Evolutionary conservation across 2,888 invertebrate genomes (phyloP).

Genomic region (Caenorhabditis becei): DNA sequence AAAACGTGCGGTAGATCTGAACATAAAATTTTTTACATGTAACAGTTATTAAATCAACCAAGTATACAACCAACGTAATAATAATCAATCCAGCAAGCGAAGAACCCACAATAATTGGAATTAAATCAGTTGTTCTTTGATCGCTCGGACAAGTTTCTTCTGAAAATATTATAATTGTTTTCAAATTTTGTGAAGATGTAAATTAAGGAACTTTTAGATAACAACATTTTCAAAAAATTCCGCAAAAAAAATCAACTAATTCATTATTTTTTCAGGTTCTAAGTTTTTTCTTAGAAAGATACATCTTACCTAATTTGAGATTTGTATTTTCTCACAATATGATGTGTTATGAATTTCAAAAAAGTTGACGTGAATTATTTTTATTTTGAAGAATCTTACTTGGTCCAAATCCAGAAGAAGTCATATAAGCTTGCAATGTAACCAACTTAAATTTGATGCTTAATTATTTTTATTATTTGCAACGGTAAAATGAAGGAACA

Average conservation of each 20-base stretch:
- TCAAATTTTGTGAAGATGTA: not conserved
- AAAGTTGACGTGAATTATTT: not conserved
- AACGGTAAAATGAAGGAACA: slow-evolving; percentile 21
- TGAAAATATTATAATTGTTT: slow-evolving; percentile 7
- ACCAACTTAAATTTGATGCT: slow-evolving; percentile 66
- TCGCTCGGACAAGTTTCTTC: slow-evolving; percentile 67
- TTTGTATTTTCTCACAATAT: not conserved
- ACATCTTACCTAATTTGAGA: too few relatives aligned
- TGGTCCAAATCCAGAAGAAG: slow-evolving; percentile 35
- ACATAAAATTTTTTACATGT: slow-evolving; percentile 3
- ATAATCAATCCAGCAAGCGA: slow-evolving; percentile 67
- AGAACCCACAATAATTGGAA: slow-evolving; percentile 70
- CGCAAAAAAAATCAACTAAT: too few relatives aligned
- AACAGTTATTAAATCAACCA: slow-evolving; percentile 51
- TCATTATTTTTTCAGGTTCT: too few relatives aligned
- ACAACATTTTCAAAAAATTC: slow-evolving; percentile 29
- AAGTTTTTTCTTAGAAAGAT: too few relatives aligned
- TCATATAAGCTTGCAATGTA: slow-evolving; percentile 65
- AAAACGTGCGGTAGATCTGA: slow-evolving; percentile 70
- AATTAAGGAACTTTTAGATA: too few relatives aligned
- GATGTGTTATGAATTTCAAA: not conserved
- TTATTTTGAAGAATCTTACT: slow-evolving; percentile 29
- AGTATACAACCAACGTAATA: slow-evolving; percentile 65
- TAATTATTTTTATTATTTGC: slow-evolving; percentile 1
- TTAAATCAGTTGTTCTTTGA: slow-evolving; percentile 66